phyloP scores from a whole-genome alignment of 2,797 vertebrate genomes.

The Echiichthys vipera region DNA sequence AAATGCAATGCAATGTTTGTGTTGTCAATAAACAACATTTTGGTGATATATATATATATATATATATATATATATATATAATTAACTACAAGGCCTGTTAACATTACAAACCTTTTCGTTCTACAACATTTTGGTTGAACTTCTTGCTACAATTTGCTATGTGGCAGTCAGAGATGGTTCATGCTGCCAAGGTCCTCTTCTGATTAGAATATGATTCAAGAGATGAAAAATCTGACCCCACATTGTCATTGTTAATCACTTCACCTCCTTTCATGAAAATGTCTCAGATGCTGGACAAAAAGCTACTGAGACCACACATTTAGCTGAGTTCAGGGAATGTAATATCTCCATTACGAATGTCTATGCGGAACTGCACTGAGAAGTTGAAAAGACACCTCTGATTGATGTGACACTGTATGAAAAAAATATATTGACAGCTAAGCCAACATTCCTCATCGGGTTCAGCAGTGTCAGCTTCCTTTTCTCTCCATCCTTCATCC shows the following conservation, averaged over 20 bases:
- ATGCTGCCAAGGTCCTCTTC: constrained; percentile 57
- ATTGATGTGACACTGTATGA: constrained; percentile 82
- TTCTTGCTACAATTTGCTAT: constrained; percentile 15
- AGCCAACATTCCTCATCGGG: constrained; percentile 79
- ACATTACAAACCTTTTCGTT: constrained; percentile 16
- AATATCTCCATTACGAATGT: constrained; percentile 70
- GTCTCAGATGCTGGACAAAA: constrained; percentile 49
- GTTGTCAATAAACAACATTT: neutral
- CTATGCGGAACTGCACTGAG: constrained; percentile 49
- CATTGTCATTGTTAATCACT: constrained; percentile 69
- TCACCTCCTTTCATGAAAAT: constrained; percentile 55
- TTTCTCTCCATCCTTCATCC: constrained; percentile 80
- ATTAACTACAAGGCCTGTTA: neutral
- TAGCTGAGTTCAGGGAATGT: constrained; percentile 71
- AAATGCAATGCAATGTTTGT: neutral
- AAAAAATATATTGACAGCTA: constrained; percentile 76
- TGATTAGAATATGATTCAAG: constrained; percentile 69
- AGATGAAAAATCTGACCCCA: constrained; percentile 61
- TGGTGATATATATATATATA: neutral
- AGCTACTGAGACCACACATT: constrained; percentile 59
- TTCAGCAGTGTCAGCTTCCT: constrained; percentile 79
- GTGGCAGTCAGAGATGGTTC: constrained; percentile 17
- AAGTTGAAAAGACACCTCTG: constrained; percentile 80
- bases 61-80: no score
- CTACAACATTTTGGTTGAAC: neutral